These are phyloP conservation scores for Phyto melanocephala DNA, from an alignment of 2,888 invertebrate species.

Conservation along the genomic window DNA sequence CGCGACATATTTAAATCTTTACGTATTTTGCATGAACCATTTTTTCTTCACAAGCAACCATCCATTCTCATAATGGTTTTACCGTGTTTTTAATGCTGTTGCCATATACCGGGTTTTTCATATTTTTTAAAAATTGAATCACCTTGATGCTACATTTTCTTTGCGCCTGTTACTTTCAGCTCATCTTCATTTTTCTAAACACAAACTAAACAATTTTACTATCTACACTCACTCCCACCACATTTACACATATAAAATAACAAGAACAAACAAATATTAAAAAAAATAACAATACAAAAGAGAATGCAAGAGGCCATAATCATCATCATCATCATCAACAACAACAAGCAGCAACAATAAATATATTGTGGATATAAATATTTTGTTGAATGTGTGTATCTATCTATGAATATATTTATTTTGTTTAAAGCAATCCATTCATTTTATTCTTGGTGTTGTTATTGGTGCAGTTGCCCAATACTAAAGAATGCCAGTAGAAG, in stretches of 20 bases:
- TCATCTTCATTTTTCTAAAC: conserved; percentile 75
- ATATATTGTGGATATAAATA: conserved; percentile 2
- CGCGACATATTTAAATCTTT: neutral
- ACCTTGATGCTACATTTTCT: conserved; percentile 58
- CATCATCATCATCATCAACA: neutral
- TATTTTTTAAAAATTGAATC: conserved; percentile 13
- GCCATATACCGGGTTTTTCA: neutral
- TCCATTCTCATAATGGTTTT: neutral
- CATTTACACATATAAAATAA: conserved; percentile 26
- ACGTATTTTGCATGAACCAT: conserved; percentile 25
- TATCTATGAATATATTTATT: neutral
- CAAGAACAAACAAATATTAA: neutral
- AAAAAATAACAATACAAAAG: neutral
- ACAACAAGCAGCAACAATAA: neutral
- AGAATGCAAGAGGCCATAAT: no score
- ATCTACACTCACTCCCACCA: no score
- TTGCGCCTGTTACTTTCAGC: conserved; percentile 74
- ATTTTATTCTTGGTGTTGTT: conserved; percentile 4
- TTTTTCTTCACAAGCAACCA: neutral
- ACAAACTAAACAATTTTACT: conserved; percentile 34
- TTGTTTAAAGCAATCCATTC: neutral
- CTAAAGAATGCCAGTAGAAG: neutral
- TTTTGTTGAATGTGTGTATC: neutral
- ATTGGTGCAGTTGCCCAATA: neutral
- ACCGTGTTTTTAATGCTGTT: conserved; percentile 7